Base-by-base conservation (phyloP, 2,113 vertebrate species). In the Morone chrysops region DNA sequence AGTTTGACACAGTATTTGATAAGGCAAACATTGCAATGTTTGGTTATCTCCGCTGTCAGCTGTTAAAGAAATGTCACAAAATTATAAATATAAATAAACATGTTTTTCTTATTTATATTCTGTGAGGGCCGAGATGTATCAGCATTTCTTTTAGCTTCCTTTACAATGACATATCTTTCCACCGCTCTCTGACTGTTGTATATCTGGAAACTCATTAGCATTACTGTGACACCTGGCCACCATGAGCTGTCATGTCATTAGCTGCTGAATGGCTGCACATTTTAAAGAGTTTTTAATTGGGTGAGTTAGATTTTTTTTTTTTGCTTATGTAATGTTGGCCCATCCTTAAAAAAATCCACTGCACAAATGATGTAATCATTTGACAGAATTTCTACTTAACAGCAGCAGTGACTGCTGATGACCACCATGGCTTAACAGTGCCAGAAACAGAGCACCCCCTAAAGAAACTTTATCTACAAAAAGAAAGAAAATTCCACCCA, bases 1-100 rank as follows among this genome's bases (percentile, higher is more conserved):
- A 40, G 40, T 57, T 71, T 67, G 25, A 65, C 63, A 12, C 22
- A 56, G 13, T 41, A 59, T 51, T 54, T 70, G 36, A 65, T 36
- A 63, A 40, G 9, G 6, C n/a, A 60, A 70, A 81, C 18, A 31
- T 75, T 56, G 40, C 43, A 18, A 0, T 36, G 41, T 78, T 77
- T 76, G 45, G 51, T 56, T 56, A 13, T 69, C 45, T 69, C 22
- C 53, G 0, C 11, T 40, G 31, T 68, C 17, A 73, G 40, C 71
- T 83, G 72, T 76, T 62, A 40, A 70, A 20, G 62, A 54, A 16
- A 48, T 5, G 36, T 38, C 36, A 36, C 14, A 62, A 41, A 31
- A 51, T 59, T 17, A n/a, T 47, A 48, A 45, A 56, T 22, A 22
- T n/a, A 70, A 56, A 62, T 47, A 61, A 36, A 66, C 14, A 6